Conservation (phyloP, 2,797 vertebrate species). For the Synaphobranchus kaupii region DNA sequence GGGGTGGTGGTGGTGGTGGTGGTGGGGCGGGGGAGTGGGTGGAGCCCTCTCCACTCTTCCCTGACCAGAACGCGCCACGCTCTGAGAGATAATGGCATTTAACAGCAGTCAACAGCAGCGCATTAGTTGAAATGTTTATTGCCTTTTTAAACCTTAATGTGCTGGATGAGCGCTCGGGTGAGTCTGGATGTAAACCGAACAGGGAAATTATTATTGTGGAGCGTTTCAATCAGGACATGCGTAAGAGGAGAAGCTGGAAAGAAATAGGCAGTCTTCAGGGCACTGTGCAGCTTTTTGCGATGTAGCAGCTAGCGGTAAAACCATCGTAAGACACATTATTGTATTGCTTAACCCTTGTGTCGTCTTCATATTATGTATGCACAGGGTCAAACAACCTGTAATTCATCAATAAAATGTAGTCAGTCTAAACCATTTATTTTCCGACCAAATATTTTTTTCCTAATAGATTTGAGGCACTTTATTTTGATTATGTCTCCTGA, state of each 20-base stretch:
- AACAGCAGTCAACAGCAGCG: background rate
- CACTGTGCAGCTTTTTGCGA: background rate
- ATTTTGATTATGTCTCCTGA: no score
- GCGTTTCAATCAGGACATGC: background rate
- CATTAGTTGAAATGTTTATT: constrained; percentile 23
- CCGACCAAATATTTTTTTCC: no score
- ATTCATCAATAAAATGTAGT: no score
- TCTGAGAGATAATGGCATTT: constrained; percentile 5
- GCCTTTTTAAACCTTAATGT: constrained; percentile 24
- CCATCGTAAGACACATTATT: background rate
- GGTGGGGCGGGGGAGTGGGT: no score
- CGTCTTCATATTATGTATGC: no score
- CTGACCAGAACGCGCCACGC: background rate
- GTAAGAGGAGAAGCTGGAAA: background rate
- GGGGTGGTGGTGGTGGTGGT: no score
- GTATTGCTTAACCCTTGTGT: no score
- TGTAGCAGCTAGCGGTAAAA: background rate
- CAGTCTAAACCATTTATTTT: no score
- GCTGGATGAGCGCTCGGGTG: background rate
- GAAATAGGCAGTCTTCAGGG: background rate
- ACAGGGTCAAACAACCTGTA: no score
- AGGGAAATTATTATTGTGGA: background rate
- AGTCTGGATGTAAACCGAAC: background rate
- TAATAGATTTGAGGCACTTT: no score
- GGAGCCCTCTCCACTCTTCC: background rate